These are phyloP conservation scores for Caranx ignobilis DNA, from an alignment of 2,113 vertebrate genomes.

Conservation along the genomic window DNA sequence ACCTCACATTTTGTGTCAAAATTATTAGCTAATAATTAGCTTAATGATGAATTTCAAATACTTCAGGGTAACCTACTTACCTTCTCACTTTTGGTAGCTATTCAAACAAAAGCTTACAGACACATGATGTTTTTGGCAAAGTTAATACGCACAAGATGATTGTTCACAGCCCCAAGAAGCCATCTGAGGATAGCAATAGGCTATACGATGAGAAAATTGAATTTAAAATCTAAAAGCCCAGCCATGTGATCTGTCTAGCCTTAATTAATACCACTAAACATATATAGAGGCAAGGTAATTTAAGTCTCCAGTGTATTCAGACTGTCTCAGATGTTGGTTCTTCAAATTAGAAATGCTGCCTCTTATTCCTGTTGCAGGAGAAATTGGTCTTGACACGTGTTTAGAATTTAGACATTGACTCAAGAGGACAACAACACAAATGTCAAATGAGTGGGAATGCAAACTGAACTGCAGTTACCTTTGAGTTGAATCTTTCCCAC, in stretches of 20 bases:
- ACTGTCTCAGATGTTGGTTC: slow-evolving; percentile 32
- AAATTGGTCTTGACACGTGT: slow-evolving; percentile 54
- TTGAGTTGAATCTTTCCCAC: slow-evolving; percentile 33
- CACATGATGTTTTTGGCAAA: background rate
- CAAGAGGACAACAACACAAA: slow-evolving; percentile 42
- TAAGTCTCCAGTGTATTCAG: slow-evolving; percentile 34
- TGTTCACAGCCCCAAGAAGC: slow-evolving; percentile 19
- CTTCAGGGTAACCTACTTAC: background rate
- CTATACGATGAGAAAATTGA: slow-evolving; percentile 9
- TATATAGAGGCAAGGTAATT: slow-evolving; percentile 43
- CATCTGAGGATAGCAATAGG: slow-evolving; percentile 37
- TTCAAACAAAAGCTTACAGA: background rate
- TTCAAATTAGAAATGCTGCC: slow-evolving; percentile 45
- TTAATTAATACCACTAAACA: slow-evolving; percentile 55
- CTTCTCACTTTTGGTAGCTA: background rate
- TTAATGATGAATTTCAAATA: background rate
- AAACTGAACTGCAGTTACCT: slow-evolving; percentile 32
- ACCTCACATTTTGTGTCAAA: background rate
- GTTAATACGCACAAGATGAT: background rate
- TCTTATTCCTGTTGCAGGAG: slow-evolving; percentile 36
- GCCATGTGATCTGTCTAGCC: slow-evolving; percentile 36
- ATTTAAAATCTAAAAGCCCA: slow-evolving; percentile 40
- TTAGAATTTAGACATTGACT: slow-evolving; percentile 51
- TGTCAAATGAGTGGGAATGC: slow-evolving; percentile 54
- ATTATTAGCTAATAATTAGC: too few relatives aligned